These are phyloP conservation scores for Merops nubicus DNA, from an alignment of 2,113 vertebrate species.

Conservation along the genomic window DNA sequence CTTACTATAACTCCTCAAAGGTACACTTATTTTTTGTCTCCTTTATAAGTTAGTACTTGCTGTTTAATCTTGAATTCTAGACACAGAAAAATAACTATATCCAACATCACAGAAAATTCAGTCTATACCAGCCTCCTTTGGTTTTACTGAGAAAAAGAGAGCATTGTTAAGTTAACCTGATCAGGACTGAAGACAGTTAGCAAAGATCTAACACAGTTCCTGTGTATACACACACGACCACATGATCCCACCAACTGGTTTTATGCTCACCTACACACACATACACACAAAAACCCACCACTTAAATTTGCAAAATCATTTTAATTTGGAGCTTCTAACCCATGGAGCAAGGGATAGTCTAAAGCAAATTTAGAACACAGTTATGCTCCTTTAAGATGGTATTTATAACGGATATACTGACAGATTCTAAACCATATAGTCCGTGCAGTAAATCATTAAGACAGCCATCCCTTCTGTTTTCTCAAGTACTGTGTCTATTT, in stretches of 20 bases:
- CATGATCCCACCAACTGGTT: neutral
- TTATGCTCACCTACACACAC: neutral
- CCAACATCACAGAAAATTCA: neutral
- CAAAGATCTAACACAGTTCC: neutral
- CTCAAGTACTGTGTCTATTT: neutral
- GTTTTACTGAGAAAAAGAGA: too few relatives aligned
- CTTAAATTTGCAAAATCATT: neutral
- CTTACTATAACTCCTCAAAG: neutral
- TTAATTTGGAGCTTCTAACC: neutral
- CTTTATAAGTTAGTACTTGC: neutral
- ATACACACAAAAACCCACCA: neutral
- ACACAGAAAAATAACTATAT: neutral
- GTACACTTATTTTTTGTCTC: neutral
- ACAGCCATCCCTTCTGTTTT: neutral
- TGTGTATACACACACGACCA: neutral
- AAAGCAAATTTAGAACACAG: constrained; percentile 11
- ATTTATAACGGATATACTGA: neutral
- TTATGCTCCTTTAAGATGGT: neutral
- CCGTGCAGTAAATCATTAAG: neutral
- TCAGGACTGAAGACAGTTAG: neutral
- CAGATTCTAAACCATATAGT: neutral
- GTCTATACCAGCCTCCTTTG: neutral
- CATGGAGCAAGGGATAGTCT: neutral
- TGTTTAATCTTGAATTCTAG: neutral
- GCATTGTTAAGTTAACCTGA: neutral